Conservation (phyloP, 2,113 vertebrate species). For the Chrysemys picta region DNA sequence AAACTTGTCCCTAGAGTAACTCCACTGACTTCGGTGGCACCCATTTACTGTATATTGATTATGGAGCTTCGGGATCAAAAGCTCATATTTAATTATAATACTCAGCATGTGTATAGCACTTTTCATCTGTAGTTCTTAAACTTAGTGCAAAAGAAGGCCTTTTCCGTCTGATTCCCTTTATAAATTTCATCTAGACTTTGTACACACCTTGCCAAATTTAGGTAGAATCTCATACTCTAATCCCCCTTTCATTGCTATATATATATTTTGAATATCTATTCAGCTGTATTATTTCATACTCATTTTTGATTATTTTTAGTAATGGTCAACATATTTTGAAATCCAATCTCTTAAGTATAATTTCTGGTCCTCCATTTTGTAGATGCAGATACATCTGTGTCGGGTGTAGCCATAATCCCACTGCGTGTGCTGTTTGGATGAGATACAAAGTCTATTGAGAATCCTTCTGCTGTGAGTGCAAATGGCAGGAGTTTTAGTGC, state of each 20-base stretch:
- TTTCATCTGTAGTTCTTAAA: neutral
- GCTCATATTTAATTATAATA: neutral
- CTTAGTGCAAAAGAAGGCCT: neutral
- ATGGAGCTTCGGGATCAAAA: neutral
- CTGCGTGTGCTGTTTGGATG: no score
- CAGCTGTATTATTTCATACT: neutral
- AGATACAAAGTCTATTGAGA: neutral
- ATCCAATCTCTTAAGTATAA: neutral
- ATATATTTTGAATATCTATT: neutral
- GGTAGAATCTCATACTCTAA: neutral
- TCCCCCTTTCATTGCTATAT: neutral
- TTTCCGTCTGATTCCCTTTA: neutral
- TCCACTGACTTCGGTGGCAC: neutral
- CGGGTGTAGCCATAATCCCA: neutral
- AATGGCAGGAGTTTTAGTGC: neutral
- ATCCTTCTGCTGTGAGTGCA: neutral
- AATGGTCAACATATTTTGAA: neutral
- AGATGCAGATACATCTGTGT: neutral
- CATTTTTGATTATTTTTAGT: neutral
- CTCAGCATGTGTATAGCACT: neutral
- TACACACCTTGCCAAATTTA: neutral
- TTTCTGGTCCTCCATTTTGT: neutral
- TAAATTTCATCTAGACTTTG: neutral
- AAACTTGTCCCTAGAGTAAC: neutral
- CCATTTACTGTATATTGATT: neutral